Evolutionary conservation across 2,888 invertebrate species (phyloP), one percentile per base, ranked within the genome.

Genomic region (Heterodera filipjevi): DNA sequence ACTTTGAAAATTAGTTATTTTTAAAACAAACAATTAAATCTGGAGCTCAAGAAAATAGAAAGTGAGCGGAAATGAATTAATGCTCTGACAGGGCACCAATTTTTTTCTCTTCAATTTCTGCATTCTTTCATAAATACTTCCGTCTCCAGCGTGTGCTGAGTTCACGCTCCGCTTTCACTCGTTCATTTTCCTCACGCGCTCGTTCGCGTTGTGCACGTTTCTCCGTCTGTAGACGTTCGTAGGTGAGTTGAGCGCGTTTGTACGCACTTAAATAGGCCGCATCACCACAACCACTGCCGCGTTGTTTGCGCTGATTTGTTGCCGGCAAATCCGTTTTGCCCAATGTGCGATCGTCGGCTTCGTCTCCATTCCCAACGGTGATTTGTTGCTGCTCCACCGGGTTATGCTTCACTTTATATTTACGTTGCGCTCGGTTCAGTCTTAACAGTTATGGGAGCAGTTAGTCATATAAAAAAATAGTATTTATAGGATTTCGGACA

Each of bases 171-270:
- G 39, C 53, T n/a, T 39, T 16, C 27, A 2, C 30, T 10, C 44
- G 70, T n/a, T 35, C 76, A 16, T 44, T 49, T 59, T 75, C 75
- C 39, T 53, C 68, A 6, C 59, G 53, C 33, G 74, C 75, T 5
- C 68, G 66, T 33, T 75, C 46, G 39, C 46, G 39, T 27, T 71
- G 70, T 8, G 14, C 68, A 19, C 59, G 66, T 10, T 79, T 78
- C 33, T 82, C 82, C 33, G 76, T 77, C n/a, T 81, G 82, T 12
- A 82, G 82, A 46, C 76, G 72, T 22, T 83, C 44, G 39, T 79
- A 82, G 35, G 72, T 77, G 10, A 71, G 77, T 66, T 84, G 66
- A 22, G 82, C 82, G 27, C 82, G 82, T 64, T 84, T 84, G 79
- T 82, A 82, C 12, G 83, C 82, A 44, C 80, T 83, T 27, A 81